Conservation (phyloP, 2,888 invertebrate species). For the Cerceris ruficornis region DNA sequence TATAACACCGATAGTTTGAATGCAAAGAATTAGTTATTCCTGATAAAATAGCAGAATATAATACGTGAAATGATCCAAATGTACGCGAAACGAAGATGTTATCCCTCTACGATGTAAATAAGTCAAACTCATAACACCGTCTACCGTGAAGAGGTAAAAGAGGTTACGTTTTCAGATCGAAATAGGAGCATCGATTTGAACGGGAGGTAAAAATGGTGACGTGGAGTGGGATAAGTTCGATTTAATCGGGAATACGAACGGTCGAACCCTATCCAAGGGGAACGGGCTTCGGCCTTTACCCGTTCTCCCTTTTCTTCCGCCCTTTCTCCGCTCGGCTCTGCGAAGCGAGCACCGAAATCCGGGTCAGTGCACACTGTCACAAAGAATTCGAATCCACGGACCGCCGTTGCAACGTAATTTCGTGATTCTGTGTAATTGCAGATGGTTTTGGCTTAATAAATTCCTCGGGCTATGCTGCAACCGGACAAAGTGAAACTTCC, state of each 20-base stretch:
- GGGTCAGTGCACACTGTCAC: slow-evolving; percentile 53
- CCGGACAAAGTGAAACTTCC: slow-evolving; percentile 8
- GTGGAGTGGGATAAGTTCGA: slow-evolving; percentile 27
- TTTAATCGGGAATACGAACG: slow-evolving; percentile 35
- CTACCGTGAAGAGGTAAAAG: no score
- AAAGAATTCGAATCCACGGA: slow-evolving; percentile 35
- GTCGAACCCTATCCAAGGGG: slow-evolving; percentile 6
- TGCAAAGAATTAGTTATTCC: no score
- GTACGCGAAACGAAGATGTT: no score
- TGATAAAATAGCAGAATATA: no score
- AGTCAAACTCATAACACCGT: no score
- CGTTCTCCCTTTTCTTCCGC: neutral
- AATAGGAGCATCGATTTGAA: neutral
- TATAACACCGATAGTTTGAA: no score
- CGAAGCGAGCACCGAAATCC: slow-evolving; percentile 38
- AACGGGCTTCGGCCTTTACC: neutral
- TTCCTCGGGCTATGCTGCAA: slow-evolving; percentile 6
- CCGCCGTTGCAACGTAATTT: slow-evolving; percentile 56
- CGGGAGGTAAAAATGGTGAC: neutral
- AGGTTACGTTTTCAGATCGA: neutral
- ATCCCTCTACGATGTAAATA: no score
- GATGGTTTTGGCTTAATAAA: slow-evolving; percentile 48
- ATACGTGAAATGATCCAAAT: no score
- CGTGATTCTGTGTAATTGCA: slow-evolving; percentile 65
- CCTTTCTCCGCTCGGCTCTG: slow-evolving; percentile 10